Evolutionary conservation across 2,888 invertebrate species (phyloP), one percentile per base, ranked within the genome.

Genomic region (Philonicus albiceps): DNA sequence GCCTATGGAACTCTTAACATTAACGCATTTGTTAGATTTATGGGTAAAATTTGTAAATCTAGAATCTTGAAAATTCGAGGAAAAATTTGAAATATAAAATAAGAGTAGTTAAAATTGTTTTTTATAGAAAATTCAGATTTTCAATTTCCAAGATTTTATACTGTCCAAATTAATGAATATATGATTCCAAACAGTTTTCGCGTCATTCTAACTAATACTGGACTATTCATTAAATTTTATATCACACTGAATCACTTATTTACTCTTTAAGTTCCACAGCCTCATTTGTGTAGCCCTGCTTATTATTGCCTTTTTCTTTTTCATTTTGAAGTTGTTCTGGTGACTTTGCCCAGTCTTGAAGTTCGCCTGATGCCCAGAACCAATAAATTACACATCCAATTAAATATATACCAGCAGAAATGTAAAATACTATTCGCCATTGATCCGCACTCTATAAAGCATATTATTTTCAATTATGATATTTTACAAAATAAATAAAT

Each of bases 351-450:
- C 98, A 98, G 1, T 95, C 94, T 90, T 98, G 98, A 3, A 94
- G 92, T 88, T 97, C 96, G 1, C 96, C 98, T 0, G 97, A 97
- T 6, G 96, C 96, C 91, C 96, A 95, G 1, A 95, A 89, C 86
- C 96, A 97, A 91, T 97, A 98, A n/a, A 97, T 92, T 78, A 97
- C 91, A 34, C 97, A 97, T 0, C 98, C 98, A n/a, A 96, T 88
- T 0, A 97, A 93, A 90, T 98, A 98, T 90, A 98, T 94, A 86
- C 94, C 94, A 89, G 96, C 96, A 0, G 97, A 95, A 89, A 98
- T 95, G 92, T 96, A 97, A 92, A 98, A 98, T 8, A 98, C 96
- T 43, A 95, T 93, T 88, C 96, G 95, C 98, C 98, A 98, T 92
- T 98, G 95, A 22, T 94, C 94, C 27, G 94, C 94, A 3, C 94